phyloP scores from a whole-genome alignment of 2,888 invertebrate species.

The Drosophila anceps region DNA sequence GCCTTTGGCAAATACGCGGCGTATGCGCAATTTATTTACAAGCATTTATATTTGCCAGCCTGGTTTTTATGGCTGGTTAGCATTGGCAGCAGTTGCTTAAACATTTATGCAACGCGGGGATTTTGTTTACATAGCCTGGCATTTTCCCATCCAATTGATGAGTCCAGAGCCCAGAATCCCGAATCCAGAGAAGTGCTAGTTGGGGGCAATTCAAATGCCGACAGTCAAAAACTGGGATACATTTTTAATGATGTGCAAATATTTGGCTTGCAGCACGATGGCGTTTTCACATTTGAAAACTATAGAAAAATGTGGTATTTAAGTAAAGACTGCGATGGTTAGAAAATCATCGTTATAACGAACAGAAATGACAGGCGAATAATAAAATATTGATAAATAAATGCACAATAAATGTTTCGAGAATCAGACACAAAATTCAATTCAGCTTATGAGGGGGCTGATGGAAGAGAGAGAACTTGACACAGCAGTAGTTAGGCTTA shows the following conservation, averaged over 20 bases:
- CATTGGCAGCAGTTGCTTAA: constrained; percentile 57
- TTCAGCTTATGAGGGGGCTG: background rate
- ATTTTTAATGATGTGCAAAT: constrained; percentile 51
- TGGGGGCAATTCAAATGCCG: background rate
- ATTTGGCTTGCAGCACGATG: constrained; percentile 31
- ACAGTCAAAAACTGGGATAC: constrained; percentile 14
- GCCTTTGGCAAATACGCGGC: constrained; percentile 61
- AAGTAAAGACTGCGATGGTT: constrained; percentile 1
- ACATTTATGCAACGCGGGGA: constrained; percentile 59
- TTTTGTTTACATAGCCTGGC: constrained; percentile 29
- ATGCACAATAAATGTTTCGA: background rate
- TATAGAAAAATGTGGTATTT: background rate
- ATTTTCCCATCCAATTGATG: constrained; percentile 45
- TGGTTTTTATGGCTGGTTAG: constrained; percentile 52
- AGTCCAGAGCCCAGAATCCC: background rate
- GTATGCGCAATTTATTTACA: constrained; percentile 74
- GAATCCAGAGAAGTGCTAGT: background rate
- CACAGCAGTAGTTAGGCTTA: background rate
- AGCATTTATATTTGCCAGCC: constrained; percentile 43
- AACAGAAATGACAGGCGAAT: background rate
- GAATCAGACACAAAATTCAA: background rate
- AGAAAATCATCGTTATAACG: background rate
- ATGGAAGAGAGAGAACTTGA: background rate
- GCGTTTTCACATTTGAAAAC: constrained; percentile 24
- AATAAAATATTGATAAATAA: background rate